Evolutionary conservation across 2,113 vertebrate genomes (phyloP).

Genomic region (Brachirus orientalis): DNA sequence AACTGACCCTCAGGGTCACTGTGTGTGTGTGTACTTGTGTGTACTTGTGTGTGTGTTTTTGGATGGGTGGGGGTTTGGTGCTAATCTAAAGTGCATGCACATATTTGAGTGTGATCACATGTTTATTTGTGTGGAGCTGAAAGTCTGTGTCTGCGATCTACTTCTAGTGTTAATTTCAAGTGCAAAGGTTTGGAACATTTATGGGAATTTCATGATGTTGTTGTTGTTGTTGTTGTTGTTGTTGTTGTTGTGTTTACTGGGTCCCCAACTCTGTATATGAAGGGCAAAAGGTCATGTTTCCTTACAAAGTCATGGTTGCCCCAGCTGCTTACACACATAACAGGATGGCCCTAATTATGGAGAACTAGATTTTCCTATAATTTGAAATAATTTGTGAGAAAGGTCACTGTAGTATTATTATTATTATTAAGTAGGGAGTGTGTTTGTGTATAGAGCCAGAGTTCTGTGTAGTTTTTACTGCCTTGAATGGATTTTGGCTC

Average conservation of each 20-base stretch:
- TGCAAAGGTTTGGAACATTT: neutral
- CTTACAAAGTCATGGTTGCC: constrained; percentile 23
- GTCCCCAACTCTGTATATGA: constrained; percentile 5
- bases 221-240: neutral
- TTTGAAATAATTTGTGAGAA: too few relatives aligned
- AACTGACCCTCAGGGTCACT: constrained; percentile 33
- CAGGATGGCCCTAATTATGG: neutral
- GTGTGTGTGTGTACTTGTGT: constrained; percentile 17
- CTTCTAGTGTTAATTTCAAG: constrained; percentile 17
- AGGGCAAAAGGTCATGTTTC: neutral
- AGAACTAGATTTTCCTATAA: neutral
- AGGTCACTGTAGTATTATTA: too few relatives aligned
- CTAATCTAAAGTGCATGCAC: constrained; percentile 32
- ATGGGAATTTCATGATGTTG: neutral
- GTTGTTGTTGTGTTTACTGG: constrained; percentile 32
- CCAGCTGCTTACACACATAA: constrained; percentile 15
- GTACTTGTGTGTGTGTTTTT: neutral
- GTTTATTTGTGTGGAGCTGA: constrained; percentile 35
- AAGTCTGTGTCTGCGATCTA: constrained; percentile 14
- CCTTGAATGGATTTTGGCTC: too few relatives aligned
- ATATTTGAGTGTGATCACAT: constrained; percentile 49
- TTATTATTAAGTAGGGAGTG: too few relatives aligned
- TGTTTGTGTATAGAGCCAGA: too few relatives aligned
- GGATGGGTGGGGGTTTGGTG: constrained; percentile 10
- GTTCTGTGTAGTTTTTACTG: too few relatives aligned